These are phyloP conservation scores for Xiphias gladius DNA, from an alignment of 2,113 vertebrate genomes.

Conservation along the genomic window DNA sequence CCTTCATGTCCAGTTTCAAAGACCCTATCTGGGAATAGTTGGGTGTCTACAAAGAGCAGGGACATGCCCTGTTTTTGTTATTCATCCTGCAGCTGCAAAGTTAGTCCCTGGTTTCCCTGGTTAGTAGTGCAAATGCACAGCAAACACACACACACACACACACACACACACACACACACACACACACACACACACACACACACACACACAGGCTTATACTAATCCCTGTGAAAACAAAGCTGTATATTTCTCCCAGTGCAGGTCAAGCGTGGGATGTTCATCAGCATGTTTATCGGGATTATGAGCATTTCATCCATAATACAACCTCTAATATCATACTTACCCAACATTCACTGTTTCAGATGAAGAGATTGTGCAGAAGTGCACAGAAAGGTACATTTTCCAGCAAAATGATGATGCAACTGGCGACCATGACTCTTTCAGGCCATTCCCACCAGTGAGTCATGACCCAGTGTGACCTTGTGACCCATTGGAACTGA, in stretches of 20 bases:
- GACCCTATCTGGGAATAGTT: neutral
- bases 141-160: conserved; percentile 38
- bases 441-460: conserved; percentile 67
- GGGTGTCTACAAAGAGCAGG: conserved; percentile 22
- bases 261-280: conserved; percentile 73
- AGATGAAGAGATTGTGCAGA: conserved; percentile 2
- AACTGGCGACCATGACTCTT: conserved; percentile 27
- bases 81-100: conserved; percentile 23
- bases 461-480: conserved; percentile 63
- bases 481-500: conserved; percentile 66
- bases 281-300: conserved; percentile 75
- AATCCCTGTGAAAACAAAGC: conserved; percentile 80
- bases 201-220: conserved; percentile 70
- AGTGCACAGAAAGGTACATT: neutral
- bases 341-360: conserved; percentile 29
- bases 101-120: conserved; percentile 22
- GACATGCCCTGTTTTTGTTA: conserved; percentile 46
- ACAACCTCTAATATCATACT: conserved; percentile 59
- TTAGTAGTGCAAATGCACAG: conserved; percentile 53
- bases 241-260: conserved; percentile 68
- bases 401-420: neutral
- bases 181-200: conserved; percentile 41
- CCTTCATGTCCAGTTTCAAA: conserved; percentile 12
- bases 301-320: conserved; percentile 66
- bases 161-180: conserved; percentile 29